Evolutionary conservation across 2,888 invertebrate genomes (phyloP).

Genomic region (Osedax fenrisi): DNA sequence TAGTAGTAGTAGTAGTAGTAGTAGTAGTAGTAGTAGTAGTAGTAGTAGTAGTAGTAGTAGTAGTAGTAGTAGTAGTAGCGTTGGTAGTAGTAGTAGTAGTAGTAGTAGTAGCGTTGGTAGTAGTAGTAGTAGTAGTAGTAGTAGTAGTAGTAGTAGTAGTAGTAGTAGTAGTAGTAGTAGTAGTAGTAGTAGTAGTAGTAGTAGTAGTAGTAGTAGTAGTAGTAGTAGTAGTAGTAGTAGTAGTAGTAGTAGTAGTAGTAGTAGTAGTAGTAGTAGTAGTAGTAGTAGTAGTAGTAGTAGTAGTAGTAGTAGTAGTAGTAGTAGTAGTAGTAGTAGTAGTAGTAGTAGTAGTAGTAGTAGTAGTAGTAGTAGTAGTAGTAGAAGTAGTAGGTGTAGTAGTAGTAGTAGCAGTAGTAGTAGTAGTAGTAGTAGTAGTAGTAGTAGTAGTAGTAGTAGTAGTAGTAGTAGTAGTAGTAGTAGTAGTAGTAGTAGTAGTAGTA

Average conservation of each 20-base stretch:
- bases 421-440: constrained; percentile 28
- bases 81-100: too few species aligned
- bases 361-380: constrained; percentile 17
- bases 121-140: constrained; percentile 31
- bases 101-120: too few species aligned
- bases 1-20: constrained; percentile 32
- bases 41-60: constrained; percentile 49
- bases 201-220: too few species aligned
- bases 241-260: constrained; percentile 40
- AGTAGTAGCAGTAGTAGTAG: constrained; percentile 24
- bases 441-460: not conserved
- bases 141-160: constrained; percentile 30
- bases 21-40: constrained; percentile 30
- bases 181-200: constrained; percentile 3
- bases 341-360: constrained; percentile 28
- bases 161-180: constrained; percentile 5
- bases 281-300: too few species aligned
- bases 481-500: not conserved
- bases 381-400: too few species aligned
- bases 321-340: constrained; percentile 28
- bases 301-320: constrained; percentile 27
- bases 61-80: constrained; percentile 20
- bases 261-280: constrained; percentile 12
- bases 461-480: not conserved
- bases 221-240: constrained; percentile 43